Evolutionary conservation across 2,888 invertebrate species (phyloP).

Genomic region (Andrena marginata): DNA sequence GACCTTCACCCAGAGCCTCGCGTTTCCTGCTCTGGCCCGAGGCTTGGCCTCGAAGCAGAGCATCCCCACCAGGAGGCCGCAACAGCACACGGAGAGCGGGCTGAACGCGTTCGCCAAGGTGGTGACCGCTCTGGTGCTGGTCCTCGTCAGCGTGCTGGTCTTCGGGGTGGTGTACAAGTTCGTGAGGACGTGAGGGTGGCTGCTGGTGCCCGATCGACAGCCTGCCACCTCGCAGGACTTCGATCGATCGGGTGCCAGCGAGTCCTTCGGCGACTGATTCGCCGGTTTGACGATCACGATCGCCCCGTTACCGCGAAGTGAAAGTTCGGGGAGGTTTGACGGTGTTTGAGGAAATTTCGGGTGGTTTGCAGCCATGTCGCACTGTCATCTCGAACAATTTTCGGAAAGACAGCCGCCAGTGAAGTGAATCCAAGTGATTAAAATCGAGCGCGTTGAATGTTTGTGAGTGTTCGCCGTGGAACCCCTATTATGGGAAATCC

Average conservation of each 20-base stretch:
- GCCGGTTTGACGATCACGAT: neutral
- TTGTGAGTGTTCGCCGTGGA: neutral
- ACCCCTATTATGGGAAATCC: neutral
- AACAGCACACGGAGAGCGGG: conserved; percentile 88
- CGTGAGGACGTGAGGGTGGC: conserved; percentile 91
- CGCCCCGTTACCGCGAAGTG: neutral
- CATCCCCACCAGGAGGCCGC: conserved; percentile 86
- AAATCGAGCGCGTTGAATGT: neutral
- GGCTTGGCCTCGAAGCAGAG: conserved; percentile 89
- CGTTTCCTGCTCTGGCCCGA: conserved; percentile 90
- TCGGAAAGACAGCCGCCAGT: neutral
- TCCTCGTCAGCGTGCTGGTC: conserved; percentile 90
- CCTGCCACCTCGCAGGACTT: conserved; percentile 65
- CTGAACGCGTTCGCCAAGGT: conserved; percentile 91
- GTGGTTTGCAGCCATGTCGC: neutral
- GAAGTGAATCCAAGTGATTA: neutral
- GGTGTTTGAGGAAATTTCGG: neutral
- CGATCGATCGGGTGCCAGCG: conserved; percentile 61
- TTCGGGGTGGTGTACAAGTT: conserved; percentile 91
- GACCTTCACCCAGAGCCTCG: conserved; percentile 91
- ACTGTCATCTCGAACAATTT: neutral
- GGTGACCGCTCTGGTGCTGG: conserved; percentile 89
- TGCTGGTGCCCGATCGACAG: conserved; percentile 87
- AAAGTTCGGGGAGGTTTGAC: neutral
- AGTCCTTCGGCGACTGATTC: conserved; percentile 43